Base-by-base conservation (phyloP, 2,797 vertebrate species). In the Microctenopoma stevenorrisi region DNA sequence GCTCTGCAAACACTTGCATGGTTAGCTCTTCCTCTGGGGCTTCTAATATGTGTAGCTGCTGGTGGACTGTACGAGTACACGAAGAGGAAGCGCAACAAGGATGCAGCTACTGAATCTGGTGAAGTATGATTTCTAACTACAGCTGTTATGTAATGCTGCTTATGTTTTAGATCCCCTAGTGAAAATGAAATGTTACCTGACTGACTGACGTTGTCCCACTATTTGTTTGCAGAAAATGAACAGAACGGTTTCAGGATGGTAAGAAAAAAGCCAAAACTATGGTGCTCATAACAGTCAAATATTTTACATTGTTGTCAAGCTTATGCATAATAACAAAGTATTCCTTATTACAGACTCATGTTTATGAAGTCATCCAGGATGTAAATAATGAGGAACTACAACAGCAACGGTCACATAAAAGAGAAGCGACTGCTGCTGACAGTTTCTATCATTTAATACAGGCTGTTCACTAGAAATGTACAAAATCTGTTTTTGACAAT, bases 401-500 rank as follows among this genome's bases (percentile, higher is more conserved):
- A 7, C 62, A 48, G 8, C 55, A 15, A 46, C 51, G 18, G 38
- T 16, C 25, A 14, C 2, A 10, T 15, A 57, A 54, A 51, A 43
- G 26, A 72, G 73, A 73, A 69, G 16, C 28, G 13, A 4, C 26
- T 5, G 30, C 52, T 2, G 38, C 44, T 16, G 64, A 85, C 37
- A 76, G 6, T 73, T 71, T 87, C 25, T 90, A 91, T 72, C 5
- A 86, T 83, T 64, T 91, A 47, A 43, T 88, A 42, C 87, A 92
- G 61, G 67, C 87, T 71, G 80, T 88, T 0, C 76, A 86, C 62
- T 89, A 78, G n/a, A 65, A 6, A 2, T 11, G 37, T 10, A 42
- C 5, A 13, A 14, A 42, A 14, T 4, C 4, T 11, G 9, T 3
- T 12, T 38, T 38, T 38, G 13, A 15, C 4, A 43, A 48, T 22